Conservation (phyloP, 2,888 invertebrate genomes). For the Globia sparganii region DNA sequence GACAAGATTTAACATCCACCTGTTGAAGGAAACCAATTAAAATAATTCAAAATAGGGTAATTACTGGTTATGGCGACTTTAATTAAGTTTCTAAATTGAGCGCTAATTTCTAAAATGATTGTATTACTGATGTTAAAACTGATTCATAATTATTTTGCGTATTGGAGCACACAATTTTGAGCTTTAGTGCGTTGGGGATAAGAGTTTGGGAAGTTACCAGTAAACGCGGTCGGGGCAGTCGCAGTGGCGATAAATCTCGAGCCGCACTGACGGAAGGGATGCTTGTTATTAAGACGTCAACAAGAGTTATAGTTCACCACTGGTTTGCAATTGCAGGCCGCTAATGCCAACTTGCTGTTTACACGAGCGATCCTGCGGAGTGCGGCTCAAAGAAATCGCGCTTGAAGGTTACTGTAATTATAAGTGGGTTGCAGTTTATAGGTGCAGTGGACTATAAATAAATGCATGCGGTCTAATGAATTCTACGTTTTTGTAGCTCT, state of each 20-base stretch:
- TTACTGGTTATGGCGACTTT: slow-evolving; percentile 47
- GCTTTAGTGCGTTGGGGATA: slow-evolving; percentile 34
- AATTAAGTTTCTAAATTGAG: slow-evolving; percentile 57
- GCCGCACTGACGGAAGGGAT: slow-evolving; percentile 69
- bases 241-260: slow-evolving; percentile 71
- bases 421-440: slow-evolving; percentile 39
- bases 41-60: slow-evolving; percentile 58
- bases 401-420: slow-evolving; percentile 55
- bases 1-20: slow-evolving; percentile 17
- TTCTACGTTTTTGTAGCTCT: neutral
- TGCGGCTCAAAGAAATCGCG: slow-evolving; percentile 48
- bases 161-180: slow-evolving; percentile 23
- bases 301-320: slow-evolving; percentile 74
- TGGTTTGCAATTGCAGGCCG: slow-evolving; percentile 62
- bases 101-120: slow-evolving; percentile 59
- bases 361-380: slow-evolving; percentile 38
- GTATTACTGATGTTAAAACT: slow-evolving; percentile 52
- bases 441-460: slow-evolving; percentile 28
- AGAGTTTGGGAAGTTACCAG: slow-evolving; percentile 40
- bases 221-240: slow-evolving; percentile 37
- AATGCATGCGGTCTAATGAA: neutral
- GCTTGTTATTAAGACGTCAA: slow-evolving; percentile 78
- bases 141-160: slow-evolving; percentile 48
- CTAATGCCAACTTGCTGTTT: slow-evolving; percentile 65
- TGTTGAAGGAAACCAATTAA: slow-evolving; percentile 50